Conservation (phyloP, 1,140 invertebrate species). For the Ceratina australensis region DNA sequence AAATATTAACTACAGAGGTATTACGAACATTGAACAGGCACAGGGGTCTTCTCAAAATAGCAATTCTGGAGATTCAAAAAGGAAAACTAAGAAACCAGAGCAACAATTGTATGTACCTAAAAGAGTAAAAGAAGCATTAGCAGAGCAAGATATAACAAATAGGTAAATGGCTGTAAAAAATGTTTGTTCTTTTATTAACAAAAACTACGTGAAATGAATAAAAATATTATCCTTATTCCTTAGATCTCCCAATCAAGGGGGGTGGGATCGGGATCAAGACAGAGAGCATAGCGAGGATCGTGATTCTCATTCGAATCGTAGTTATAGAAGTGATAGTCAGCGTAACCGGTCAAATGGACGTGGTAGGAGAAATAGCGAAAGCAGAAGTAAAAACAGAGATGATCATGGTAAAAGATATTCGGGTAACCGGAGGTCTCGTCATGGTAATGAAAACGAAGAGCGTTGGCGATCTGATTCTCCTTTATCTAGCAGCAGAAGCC, state of each 20-base stretch:
- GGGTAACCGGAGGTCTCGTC: conserved; percentile 71
- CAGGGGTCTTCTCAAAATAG: conserved; percentile 66
- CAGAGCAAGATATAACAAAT: conserved; percentile 71
- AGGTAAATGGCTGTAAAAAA: conserved; percentile 21
- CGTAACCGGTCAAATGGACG: conserved; percentile 67
- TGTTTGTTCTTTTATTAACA: conserved; percentile 15
- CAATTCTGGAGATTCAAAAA: conserved; percentile 61
- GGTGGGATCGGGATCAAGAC: conserved; percentile 67
- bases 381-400: conserved; percentile 65
- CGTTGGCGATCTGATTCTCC: conserved; percentile 76
- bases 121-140: conserved; percentile 79
- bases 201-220: not conserved
- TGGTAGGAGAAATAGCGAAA: conserved; percentile 65
- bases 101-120: conserved; percentile 81
- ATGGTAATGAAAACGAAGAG: conserved; percentile 72
- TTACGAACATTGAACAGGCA: conserved; percentile 64
- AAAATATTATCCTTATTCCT: conserved; percentile 14
- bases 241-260: conserved; percentile 66
- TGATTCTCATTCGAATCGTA: conserved; percentile 72
- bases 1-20: conserved; percentile 69
- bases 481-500: conserved; percentile 64
- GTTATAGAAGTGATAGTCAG: conserved; percentile 66
- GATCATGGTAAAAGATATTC: conserved; percentile 74
- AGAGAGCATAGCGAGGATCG: conserved; percentile 72
- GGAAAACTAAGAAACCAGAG: conserved; percentile 81